Evolutionary conservation across 2,113 vertebrate species (phyloP).

Genomic region (Phrynocephalus versicolor): DNA sequence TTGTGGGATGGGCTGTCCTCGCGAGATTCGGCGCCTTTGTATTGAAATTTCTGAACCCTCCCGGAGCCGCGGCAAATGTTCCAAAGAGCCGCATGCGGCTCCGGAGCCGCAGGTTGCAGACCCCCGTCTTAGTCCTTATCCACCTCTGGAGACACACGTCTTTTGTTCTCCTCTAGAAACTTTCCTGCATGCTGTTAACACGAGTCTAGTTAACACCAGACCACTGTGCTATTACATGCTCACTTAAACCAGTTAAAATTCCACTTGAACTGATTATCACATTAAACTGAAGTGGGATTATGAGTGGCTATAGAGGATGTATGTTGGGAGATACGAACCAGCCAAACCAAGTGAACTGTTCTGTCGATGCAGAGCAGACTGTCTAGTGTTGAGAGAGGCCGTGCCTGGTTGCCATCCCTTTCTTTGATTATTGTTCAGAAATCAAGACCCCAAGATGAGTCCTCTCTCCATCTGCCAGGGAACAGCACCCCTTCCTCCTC

Average conservation of each 20-base stretch:
- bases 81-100: too few relatives aligned
- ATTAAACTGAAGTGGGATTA: background rate
- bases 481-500: background rate
- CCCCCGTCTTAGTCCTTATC: accelerated
- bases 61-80: too few relatives aligned
- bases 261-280: background rate
- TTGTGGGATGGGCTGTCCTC: too few relatives aligned
- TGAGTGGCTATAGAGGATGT: accelerated
- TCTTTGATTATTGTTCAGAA: background rate
- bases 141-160: background rate
- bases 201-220: accelerated
- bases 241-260: background rate
- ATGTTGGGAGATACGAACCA: background rate
- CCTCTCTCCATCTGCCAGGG: background rate
- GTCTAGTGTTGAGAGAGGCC: background rate
- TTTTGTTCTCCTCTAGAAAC: background rate
- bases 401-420: background rate
- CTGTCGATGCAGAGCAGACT: background rate
- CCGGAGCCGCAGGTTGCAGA: too few relatives aligned
- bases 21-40: too few relatives aligned
- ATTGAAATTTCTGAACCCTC: too few relatives aligned
- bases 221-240: background rate
- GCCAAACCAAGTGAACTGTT: background rate
- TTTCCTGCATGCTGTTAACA: background rate
- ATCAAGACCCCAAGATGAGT: accelerated